phyloP scores from a whole-genome alignment of 2,888 invertebrate genomes.

The Amaurobius ferox region DNA sequence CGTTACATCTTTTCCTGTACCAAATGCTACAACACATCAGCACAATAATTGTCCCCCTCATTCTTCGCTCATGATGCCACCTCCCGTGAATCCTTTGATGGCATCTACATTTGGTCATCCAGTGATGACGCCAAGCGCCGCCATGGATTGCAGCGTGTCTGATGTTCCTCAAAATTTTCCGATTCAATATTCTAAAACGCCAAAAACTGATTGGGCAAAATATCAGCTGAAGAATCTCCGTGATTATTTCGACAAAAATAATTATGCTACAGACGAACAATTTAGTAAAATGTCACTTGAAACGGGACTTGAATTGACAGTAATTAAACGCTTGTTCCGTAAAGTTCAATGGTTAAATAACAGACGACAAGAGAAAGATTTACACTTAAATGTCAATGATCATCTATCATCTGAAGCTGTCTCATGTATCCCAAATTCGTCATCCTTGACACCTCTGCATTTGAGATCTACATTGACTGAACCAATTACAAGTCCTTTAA shows the following conservation, averaged over 20 bases:
- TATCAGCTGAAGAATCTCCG: constrained; percentile 98
- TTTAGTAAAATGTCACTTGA: constrained; percentile 98
- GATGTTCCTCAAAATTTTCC: constrained; percentile 75
- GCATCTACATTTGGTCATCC: constrained; percentile 75
- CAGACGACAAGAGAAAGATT: constrained; percentile 98
- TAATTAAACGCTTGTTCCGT: constrained; percentile 99
- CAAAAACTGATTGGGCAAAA: constrained; percentile 94
- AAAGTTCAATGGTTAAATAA: constrained; percentile 99
- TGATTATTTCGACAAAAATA: constrained; percentile 99
- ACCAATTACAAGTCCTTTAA: constrained; percentile 36
- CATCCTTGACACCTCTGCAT: constrained; percentile 51
- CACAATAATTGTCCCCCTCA: constrained; percentile 88
- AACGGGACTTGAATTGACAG: constrained; percentile 97
- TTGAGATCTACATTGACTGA: constrained; percentile 62
- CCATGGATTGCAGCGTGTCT: constrained; percentile 66
- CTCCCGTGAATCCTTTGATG: constrained; percentile 83
- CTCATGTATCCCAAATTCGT: constrained; percentile 44
- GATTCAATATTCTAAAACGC: constrained; percentile 75
- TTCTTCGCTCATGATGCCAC: constrained; percentile 92
- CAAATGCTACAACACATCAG: constrained; percentile 54
- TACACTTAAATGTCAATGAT: constrained; percentile 99
- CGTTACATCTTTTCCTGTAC: constrained; percentile 39
- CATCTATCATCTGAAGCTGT: constrained; percentile 81
- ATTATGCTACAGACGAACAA: constrained; percentile 99
- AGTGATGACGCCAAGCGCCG: constrained; percentile 55